Conservation (phyloP, 1,140 invertebrate species). For the Heterodera schachtii region DNA sequence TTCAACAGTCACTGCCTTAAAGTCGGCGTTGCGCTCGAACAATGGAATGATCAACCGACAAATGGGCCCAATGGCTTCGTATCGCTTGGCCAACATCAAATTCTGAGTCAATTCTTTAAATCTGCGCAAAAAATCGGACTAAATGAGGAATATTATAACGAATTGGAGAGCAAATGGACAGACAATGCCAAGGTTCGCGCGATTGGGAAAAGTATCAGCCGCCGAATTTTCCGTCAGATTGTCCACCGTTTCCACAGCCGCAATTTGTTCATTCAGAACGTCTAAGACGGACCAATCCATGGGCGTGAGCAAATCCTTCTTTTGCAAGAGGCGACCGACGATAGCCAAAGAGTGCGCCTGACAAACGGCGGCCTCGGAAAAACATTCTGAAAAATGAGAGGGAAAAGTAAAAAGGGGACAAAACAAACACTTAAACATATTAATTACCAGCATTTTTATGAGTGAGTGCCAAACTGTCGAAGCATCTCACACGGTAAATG, state of each 20-base stretch:
- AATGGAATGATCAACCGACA: slow-evolving; percentile 87
- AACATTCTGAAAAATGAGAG: slow-evolving; percentile 69
- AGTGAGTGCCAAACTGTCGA: background rate
- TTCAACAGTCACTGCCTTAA: slow-evolving; percentile 21
- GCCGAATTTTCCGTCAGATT: background rate
- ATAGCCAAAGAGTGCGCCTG: slow-evolving; percentile 64
- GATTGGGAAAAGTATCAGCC: background rate
- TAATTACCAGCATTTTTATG: background rate
- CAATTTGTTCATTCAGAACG: slow-evolving; percentile 52
- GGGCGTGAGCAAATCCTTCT: slow-evolving; percentile 49
- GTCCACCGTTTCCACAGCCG: slow-evolving; percentile 43
- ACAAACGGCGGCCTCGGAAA: slow-evolving; percentile 74
- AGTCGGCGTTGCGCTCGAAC: slow-evolving; percentile 73
- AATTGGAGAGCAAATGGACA: background rate
- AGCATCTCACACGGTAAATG: background rate
- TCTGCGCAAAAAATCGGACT: slow-evolving; percentile 78
- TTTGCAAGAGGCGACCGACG: slow-evolving; percentile 48
- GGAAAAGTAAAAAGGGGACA: background rate
- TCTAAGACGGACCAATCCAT: slow-evolving; percentile 59
- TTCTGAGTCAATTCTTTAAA: slow-evolving; percentile 79
- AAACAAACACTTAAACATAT: background rate
- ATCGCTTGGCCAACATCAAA: slow-evolving; percentile 83
- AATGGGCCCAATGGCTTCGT: slow-evolving; percentile 83
- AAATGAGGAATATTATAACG: slow-evolving; percentile 58
- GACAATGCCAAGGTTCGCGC: background rate